Conservation (phyloP, 2,888 invertebrate species). For the Drosophila dives region DNA sequence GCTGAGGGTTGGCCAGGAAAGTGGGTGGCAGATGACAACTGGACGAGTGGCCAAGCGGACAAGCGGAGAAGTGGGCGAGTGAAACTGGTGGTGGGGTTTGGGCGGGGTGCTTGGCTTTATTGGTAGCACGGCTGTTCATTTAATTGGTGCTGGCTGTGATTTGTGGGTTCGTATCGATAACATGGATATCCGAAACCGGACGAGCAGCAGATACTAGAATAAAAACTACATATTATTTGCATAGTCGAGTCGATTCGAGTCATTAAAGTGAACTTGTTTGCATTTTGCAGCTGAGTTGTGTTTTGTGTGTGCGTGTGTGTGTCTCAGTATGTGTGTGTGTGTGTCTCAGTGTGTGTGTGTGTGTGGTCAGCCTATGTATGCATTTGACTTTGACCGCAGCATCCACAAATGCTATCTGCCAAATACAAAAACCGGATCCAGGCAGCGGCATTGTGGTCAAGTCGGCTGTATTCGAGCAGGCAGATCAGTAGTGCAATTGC, state of each 20-base stretch:
- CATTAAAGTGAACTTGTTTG: constrained; percentile 58
- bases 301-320: constrained; percentile 22
- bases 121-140: constrained; percentile 71
- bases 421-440: constrained; percentile 19
- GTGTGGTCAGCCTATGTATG: constrained; percentile 43
- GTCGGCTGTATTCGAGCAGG: not conserved
- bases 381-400: constrained; percentile 53
- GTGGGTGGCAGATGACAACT: not conserved
- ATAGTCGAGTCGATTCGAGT: constrained; percentile 46
- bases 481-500: constrained; percentile 21
- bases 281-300: constrained; percentile 36
- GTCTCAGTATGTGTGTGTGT: constrained; percentile 26
- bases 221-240: constrained; percentile 42
- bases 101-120: constrained; percentile 49
- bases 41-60: not conserved
- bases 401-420: constrained; percentile 46
- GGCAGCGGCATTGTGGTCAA: constrained; percentile 36
- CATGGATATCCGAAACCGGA: constrained; percentile 15
- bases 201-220: not conserved
- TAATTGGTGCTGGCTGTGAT: constrained; percentile 70
- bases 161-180: constrained; percentile 73
- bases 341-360: constrained; percentile 33
- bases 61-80: not conserved
- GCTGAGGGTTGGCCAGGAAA: not conserved
- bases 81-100: constrained; percentile 5